Base-by-base conservation (phyloP, 2,888 invertebrate genomes). In the Spisula solida region DNA sequence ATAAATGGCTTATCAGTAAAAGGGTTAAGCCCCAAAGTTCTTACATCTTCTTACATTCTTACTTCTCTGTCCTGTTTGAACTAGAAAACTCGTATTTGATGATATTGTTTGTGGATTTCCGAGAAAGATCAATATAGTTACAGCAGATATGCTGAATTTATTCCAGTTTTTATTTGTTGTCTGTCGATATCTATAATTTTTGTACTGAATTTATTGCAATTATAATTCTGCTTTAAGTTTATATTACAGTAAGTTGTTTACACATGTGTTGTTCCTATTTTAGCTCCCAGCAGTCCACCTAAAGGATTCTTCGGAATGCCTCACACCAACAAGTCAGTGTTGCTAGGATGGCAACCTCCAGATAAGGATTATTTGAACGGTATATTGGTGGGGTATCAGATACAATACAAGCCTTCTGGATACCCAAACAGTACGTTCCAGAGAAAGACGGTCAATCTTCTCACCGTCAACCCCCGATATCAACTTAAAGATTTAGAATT, bases 211-310 rank as follows among this genome's bases (percentile, higher is more conserved):
- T n/a, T n/a, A n/a, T n/a, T n/a, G n/a, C n/a, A n/a, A n/a, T n/a
- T n/a, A n/a, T n/a, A n/a, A n/a, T n/a, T n/a, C n/a, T n/a, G n/a
- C n/a, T n/a, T 70, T 70, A 8, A 25, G 25, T 25, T 70, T 4
- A 14, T 70, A n/a, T n/a, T 18, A 16, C 18, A 18, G 20, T n/a
- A 56, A 20, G 14, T 56, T 41, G 41, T 5, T 41, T n/a, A 60
- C 6, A 20, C 20, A 60, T 60, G 4, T 60, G 8, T 14, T 20
- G 2, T n/a, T 60, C 16, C 48, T 56, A 75, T 95, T 96, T 18
- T 97, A 99, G 99, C 99, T 82, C 99, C 99, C 0, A 99, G 99
- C 90, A 99, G 99, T 48, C 98, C 99, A 2, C 99, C 99, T 0
- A 97, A 98, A 82, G 99, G 99, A 48, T 98, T 99, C 95, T 99